phyloP scores from a whole-genome alignment of 2,888 invertebrate genomes.

The Drosophila prostipennis region DNA sequence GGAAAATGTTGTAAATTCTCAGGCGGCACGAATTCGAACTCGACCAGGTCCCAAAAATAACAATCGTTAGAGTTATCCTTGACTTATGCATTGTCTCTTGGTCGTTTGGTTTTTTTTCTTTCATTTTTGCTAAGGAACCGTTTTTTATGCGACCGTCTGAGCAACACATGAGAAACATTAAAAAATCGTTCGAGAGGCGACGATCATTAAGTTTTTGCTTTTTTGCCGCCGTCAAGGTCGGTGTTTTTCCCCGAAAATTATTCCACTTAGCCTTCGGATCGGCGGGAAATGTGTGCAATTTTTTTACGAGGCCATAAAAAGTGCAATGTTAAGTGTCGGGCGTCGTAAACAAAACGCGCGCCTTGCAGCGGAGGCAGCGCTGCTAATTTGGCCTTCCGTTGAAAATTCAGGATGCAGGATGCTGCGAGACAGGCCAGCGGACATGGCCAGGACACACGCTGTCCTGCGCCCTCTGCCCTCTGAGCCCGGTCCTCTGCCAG shows the following conservation, averaged over 20 bases:
- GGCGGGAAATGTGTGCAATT: conserved; percentile 31
- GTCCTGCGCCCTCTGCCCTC: conserved; percentile 26
- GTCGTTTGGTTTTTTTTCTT: conserved; percentile 9
- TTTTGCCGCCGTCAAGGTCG: conserved; percentile 60
- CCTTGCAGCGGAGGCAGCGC: conserved; percentile 53
- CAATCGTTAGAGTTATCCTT: conserved; percentile 68
- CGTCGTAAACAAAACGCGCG: conserved; percentile 63
- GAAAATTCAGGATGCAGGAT: conserved; percentile 68
- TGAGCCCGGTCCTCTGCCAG: conserved; percentile 26
- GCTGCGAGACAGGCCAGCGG: conserved; percentile 55
- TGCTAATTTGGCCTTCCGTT: conserved; percentile 75
- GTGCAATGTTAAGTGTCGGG: conserved; percentile 47
- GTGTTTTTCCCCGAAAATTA: conserved; percentile 3
- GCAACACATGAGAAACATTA: conserved; percentile 50
- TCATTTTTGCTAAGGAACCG: conserved; percentile 7
- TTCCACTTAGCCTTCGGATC: conserved; percentile 32
- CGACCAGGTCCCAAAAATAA: conserved; percentile 25
- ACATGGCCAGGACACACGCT: conserved; percentile 43
- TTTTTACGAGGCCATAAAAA: conserved; percentile 64
- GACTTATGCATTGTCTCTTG: conserved; percentile 40
- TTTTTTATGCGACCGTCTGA: conserved; percentile 44
- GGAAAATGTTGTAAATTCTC: conserved; percentile 79
- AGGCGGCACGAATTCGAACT: conserved; percentile 73
- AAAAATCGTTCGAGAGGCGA: conserved; percentile 49
- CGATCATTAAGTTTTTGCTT: conserved; percentile 67